A percentile compares a stretch with the other conserved stretches of the same genome.
Conservation (phyloP, 2,797 vertebrate genomes). For the Xenops minutus region DNA sequence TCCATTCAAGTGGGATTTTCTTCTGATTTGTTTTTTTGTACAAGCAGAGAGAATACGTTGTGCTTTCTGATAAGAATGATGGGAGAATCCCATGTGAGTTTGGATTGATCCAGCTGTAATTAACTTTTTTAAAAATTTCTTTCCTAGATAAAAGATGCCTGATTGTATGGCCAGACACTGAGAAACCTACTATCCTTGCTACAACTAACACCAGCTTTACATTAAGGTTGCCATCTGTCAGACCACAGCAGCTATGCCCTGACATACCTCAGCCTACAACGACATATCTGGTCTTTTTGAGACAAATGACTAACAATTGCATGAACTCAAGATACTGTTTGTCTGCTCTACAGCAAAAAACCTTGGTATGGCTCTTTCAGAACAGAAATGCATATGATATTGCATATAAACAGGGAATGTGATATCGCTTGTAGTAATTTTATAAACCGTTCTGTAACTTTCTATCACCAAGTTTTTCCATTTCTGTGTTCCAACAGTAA, state of each 20-base stretch:
- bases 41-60: not conserved
- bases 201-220: slow-evolving; percentile 69
- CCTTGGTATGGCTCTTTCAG: slow-evolving; percentile 64
- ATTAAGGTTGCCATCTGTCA: slow-evolving; percentile 45
- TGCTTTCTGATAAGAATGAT: not conserved
- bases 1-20: not conserved
- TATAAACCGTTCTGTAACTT: not conserved
- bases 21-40: not conserved
- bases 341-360: not conserved
- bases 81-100: not conserved
- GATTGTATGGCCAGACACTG: not conserved
- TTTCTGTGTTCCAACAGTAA: not conserved
- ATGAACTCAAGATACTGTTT: not conserved
- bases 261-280: slow-evolving; percentile 43
- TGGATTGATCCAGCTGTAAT: not conserved
- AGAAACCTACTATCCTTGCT: slow-evolving; percentile 52
- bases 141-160: slow-evolving; percentile 74
- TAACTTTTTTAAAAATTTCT: not conserved
- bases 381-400: not conserved
- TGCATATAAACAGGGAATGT: not conserved
- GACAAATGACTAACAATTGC: not conserved
- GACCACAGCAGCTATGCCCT: slow-evolving; percentile 14
- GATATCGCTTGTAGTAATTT: not conserved
- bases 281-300: slow-evolving; percentile 63
- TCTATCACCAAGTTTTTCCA: not conserved